Conservation (phyloP, 2,113 vertebrate genomes). For the Aramus guarauna region DNA sequence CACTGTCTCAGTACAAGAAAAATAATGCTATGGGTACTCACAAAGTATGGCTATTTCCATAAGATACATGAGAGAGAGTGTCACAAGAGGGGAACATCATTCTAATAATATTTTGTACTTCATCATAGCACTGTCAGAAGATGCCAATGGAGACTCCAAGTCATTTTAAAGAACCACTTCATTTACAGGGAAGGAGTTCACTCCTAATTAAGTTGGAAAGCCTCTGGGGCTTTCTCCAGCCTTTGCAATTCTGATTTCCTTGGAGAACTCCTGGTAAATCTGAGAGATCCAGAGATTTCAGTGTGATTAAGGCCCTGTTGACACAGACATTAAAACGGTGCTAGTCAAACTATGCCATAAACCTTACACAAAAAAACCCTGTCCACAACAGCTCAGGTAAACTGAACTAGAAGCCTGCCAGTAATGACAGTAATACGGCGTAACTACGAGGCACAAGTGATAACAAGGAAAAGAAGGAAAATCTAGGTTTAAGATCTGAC, state of each 20-base stretch:
- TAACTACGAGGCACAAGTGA: not conserved
- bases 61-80: not conserved
- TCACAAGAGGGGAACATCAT: conserved; percentile 4
- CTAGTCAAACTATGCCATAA: conserved; percentile 20
- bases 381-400: not conserved
- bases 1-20: not conserved
- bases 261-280: conserved; percentile 45
- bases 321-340: conserved; percentile 35
- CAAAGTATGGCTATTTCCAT: not conserved
- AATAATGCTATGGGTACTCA: conserved; percentile 18
- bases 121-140: conserved; percentile 48
- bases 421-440: not conserved
- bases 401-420: not conserved
- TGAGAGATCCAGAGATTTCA: conserved; percentile 49
- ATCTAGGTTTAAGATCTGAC: not conserved
- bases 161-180: conserved; percentile 67
- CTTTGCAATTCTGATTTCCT: conserved; percentile 66
- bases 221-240: conserved; percentile 49
- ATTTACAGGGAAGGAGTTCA: conserved; percentile 58
- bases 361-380: not conserved
- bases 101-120: conserved; percentile 52
- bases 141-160: conserved; percentile 56
- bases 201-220: conserved; percentile 62
- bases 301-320: conserved; percentile 47
- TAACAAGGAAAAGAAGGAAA: not conserved